These are phyloP conservation scores for Xerus inauris DNA, from an alignment of 2,113 vertebrate species.

Conservation along the genomic window DNA sequence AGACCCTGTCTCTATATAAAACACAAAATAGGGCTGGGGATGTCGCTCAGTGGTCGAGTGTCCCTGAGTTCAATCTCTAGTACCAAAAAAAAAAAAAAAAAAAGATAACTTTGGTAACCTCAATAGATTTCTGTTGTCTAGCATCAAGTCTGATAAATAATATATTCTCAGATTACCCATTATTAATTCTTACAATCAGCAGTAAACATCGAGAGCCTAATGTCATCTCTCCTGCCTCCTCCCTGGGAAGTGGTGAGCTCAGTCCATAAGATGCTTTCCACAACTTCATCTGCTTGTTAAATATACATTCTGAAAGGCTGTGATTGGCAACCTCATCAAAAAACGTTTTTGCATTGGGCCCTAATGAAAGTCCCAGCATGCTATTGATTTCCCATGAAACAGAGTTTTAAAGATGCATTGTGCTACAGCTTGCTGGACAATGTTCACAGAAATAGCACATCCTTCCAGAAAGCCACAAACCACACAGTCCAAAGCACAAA, in stretches of 20 bases:
- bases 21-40: too few relatives aligned
- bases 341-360: constrained; percentile 42
- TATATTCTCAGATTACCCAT: constrained; percentile 45
- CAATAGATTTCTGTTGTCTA: constrained; percentile 8
- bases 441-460: constrained; percentile 53
- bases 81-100: too few relatives aligned
- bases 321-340: constrained; percentile 28
- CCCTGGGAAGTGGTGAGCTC: background rate
- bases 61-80: too few relatives aligned
- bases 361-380: background rate
- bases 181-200: constrained; percentile 61
- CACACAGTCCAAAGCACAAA: constrained; percentile 41
- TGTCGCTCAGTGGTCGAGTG: too few relatives aligned
- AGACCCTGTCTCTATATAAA: too few relatives aligned
- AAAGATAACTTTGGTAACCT: constrained; percentile 62
- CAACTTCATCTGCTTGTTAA: background rate
- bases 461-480: constrained; percentile 59
- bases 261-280: background rate
- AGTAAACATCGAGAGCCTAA: background rate
- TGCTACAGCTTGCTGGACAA: constrained; percentile 50
- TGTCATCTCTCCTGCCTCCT: background rate
- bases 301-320: background rate
- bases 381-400: constrained; percentile 55
- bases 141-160: constrained; percentile 57
- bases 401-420: constrained; percentile 63